Evolutionary conservation across 2,888 invertebrate species (phyloP).

Genomic region (Dasysyrphus tricinctus): DNA sequence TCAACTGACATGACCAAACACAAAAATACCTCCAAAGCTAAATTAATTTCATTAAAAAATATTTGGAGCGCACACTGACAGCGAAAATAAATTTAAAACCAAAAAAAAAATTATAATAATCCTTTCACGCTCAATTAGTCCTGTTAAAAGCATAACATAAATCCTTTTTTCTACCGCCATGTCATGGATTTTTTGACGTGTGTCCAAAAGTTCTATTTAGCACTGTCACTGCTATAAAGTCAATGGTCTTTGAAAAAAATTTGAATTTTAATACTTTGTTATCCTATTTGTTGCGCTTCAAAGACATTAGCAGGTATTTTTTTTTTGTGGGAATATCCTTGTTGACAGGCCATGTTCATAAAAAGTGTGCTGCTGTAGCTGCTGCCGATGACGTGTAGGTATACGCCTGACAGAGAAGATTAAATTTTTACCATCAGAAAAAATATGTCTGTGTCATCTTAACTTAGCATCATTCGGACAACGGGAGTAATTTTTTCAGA

Average conservation of each 20-base stretch:
- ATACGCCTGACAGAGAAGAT: slow-evolving; percentile 51
- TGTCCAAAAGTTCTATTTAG: slow-evolving; percentile 53
- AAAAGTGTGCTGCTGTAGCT: slow-evolving; percentile 11
- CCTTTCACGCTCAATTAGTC: slow-evolving; percentile 56
- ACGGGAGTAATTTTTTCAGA: slow-evolving; percentile 48
- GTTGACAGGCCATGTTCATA: slow-evolving; percentile 26
- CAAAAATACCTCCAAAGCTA: not conserved
- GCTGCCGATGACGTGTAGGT: not conserved
- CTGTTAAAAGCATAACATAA: not conserved
- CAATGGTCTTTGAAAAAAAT: slow-evolving; percentile 23
- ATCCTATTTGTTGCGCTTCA: slow-evolving; percentile 48
- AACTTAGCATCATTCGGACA: not conserved
- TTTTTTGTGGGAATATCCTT: slow-evolving; percentile 27
- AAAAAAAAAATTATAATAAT: slow-evolving; percentile 9
- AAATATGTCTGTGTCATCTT: slow-evolving; percentile 22
- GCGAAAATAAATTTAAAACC: not conserved
- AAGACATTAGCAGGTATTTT: slow-evolving; percentile 28
- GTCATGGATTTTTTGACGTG: slow-evolving; percentile 33
- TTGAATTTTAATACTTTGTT: slow-evolving; percentile 48
- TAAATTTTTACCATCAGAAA: slow-evolving; percentile 12
- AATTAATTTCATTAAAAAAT: slow-evolving; percentile 17
- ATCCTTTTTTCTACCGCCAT: not conserved
- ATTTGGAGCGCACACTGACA: slow-evolving; percentile 7
- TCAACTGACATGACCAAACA: not conserved
- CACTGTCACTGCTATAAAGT: slow-evolving; percentile 36